Percentiles rank a stretch among this genome's conserved stretches.
Conservation (phyloP, 2,888 invertebrate genomes). For the Sarcophaga variegata region DNA sequence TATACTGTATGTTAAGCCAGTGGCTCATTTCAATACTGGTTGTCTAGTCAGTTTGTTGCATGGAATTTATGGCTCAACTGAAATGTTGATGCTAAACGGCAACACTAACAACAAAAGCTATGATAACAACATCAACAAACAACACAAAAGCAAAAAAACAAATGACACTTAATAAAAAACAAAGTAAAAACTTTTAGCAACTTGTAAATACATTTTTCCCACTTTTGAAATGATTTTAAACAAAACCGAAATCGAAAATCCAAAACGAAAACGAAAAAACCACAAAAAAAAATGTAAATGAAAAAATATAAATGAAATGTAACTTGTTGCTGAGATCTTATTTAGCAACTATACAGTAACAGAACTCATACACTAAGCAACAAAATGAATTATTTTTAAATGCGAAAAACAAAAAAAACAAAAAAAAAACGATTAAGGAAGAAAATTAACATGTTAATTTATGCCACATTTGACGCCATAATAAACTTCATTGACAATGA, state of each 20-base stretch:
- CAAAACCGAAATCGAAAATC: constrained; percentile 17
- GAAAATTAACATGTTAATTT: constrained; percentile 64
- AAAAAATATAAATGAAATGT: constrained; percentile 28
- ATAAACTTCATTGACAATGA: constrained; percentile 14
- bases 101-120: background rate
- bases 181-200: constrained; percentile 52
- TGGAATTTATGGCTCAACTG: constrained; percentile 56
- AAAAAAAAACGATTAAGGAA: background rate
- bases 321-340: constrained; percentile 49
- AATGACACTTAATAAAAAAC: constrained; percentile 64
- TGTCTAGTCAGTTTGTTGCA: constrained; percentile 30
- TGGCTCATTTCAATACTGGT: constrained; percentile 2
- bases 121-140: constrained; percentile 17
- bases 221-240: constrained; percentile 43
- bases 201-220: constrained; percentile 62
- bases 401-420: background rate
- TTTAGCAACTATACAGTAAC: constrained; percentile 26
- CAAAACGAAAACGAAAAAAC: constrained; percentile 26
- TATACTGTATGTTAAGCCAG: constrained; percentile 52
- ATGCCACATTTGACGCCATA: constrained; percentile 67
- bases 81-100: constrained; percentile 51
- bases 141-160: constrained; percentile 5
- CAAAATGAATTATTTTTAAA: constrained; percentile 16
- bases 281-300: background rate
- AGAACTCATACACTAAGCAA: constrained; percentile 8